phyloP scores from a whole-genome alignment of 2,797 vertebrate species.

The Paratrypauchen microcephalus region DNA sequence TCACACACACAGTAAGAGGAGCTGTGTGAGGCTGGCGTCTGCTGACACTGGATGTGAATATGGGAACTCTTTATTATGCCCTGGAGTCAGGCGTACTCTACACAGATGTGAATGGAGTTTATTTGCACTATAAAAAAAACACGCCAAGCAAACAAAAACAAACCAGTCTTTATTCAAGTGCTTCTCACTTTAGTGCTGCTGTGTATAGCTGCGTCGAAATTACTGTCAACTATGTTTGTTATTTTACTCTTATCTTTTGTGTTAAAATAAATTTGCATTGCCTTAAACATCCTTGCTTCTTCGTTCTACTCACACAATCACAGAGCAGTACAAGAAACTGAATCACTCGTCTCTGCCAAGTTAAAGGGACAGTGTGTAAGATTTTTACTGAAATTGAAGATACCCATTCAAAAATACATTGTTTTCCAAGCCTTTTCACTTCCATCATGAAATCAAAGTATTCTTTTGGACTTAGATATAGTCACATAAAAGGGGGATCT shows the following conservation, averaged over 20 bases:
- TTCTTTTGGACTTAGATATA: too few relatives aligned
- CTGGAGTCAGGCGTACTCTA: neutral
- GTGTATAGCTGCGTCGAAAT: neutral
- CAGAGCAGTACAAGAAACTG: neutral
- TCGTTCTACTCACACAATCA: neutral
- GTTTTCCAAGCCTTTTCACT: too few relatives aligned
- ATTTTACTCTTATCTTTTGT: neutral
- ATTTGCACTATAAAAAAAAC: constrained; percentile 1
- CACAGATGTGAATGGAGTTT: constrained; percentile 9
- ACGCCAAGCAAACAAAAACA: neutral
- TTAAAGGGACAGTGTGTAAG: too few relatives aligned
- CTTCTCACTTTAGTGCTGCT: neutral
- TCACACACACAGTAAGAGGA: neutral
- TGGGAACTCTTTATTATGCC: constrained; percentile 13
- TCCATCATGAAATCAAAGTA: too few relatives aligned
- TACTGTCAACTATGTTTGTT: neutral
- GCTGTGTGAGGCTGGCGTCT: constrained; percentile 9
- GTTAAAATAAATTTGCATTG: neutral
- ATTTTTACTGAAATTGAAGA: too few relatives aligned
- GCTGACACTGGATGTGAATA: constrained; percentile 22
- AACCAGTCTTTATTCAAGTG: neutral
- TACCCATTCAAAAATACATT: too few relatives aligned
- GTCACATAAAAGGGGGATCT: too few relatives aligned
- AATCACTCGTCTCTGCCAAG: neutral
- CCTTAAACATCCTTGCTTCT: neutral